Evolutionary conservation across 2,113 vertebrate genomes (phyloP), one percentile per base, ranked within the genome.

Genomic region (Labrus mixtus): DNA sequence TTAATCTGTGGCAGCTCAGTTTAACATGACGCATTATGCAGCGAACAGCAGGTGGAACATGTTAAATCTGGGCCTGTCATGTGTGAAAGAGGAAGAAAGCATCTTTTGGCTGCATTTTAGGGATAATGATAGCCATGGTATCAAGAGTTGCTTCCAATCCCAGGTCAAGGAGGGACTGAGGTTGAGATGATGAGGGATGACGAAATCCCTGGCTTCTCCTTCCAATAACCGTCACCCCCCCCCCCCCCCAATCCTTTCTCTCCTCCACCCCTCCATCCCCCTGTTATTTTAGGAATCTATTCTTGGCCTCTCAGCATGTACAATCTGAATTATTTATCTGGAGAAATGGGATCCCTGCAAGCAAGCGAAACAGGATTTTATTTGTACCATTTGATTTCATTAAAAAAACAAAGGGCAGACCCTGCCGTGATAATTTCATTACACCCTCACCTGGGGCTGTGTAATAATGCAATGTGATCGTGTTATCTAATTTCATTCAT

Each of bases 251-350:
- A 62, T 43, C 48, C 53, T 43, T 36, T 8, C 9, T 59, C 33
- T 53, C 72, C 45, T 70, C 72, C 41, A 60, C 66, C 72, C 66
- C 43, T 72, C 78, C 78, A 60, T 62, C 67, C 68, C 72, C 73
- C 69, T 89, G 81, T 91, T 91, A 89, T 91, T 89, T 89, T 91
- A 88, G 76, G 83, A 90, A 82, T 83, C 89, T 91, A 89, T 92
- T 93, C 85, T 77, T 64, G 80, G 82, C 81, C 74, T 78, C 82
- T 66, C 78, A 80, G 76, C 78, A 64, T 86, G 87, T 88, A 88
- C 81, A 87, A 81, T 85, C 79, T 91, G 81, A 90, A 92, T 92
- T 89, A 91, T 93, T 93, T 77, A 93, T 92, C 81, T 82, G 57
- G 72, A 78, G 89, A 90, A 93, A 91, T 84, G 75, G 83, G 88